Evolutionary conservation across 2,888 invertebrate species (phyloP), one percentile per base, ranked within the genome.

Genomic region (Isoperla grammatica): DNA sequence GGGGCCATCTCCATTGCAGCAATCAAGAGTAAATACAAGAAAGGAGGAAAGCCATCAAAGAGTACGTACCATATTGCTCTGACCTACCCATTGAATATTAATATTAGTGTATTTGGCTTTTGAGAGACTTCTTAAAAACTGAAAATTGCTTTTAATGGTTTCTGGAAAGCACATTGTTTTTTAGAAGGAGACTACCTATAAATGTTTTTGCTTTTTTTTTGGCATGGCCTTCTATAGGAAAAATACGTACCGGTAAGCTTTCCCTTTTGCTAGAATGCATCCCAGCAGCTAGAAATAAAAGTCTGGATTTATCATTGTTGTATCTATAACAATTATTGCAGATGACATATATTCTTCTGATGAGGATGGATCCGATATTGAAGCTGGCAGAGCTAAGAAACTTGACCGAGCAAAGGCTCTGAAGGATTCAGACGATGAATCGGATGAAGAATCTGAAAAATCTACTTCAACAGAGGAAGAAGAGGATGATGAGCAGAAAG

Each of bases 21-120:
- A 43, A 96, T 97, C 72, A 97, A 97, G 76, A 95, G 90, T 75
- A 90, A 91, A 71, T 95, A 92, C 75, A 96, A 95, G 69, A 82
- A 83, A 72, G 85, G 85, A 23, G 73, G 74, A 11, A 69, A 69
- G 56, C 68, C 69, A 55, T 68, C 73, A 55, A 78, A 78, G 75
- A 75, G 78, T 77, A 70, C 65, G 59, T 65, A 29, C 39, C 5
- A 49, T 29, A 29, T 29, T 29, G 8, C 29, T 29, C 29, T 8
- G n/a, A n/a, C n/a, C n/a, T n/a, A n/a, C n/a, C n/a, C n/a, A n/a
- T n/a, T n/a, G n/a, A n/a, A n/a, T n/a, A n/a, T n/a, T n/a, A n/a
- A n/a, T n/a, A n/a, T n/a, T n/a, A n/a, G n/a, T n/a, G 35, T 29
- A 20, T 46, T 39, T 40, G 12, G 22, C 17, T 49, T 20, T 59